Conservation (phyloP, 2,888 invertebrate species). For the Scaptomyza flava region DNA sequence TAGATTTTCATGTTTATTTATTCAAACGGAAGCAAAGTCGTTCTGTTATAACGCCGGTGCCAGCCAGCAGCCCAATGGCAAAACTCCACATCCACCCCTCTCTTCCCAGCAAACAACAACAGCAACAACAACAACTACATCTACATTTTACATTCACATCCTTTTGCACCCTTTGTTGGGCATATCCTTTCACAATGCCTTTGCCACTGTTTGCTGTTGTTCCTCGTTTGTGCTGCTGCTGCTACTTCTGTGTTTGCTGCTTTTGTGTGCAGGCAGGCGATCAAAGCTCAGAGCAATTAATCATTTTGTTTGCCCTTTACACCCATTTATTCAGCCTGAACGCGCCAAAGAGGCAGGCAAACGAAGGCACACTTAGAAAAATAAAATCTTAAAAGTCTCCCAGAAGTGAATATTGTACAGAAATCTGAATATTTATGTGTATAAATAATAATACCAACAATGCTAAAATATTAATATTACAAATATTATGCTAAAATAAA, state of each 20-base stretch:
- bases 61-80: conserved; percentile 29
- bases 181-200: conserved; percentile 58
- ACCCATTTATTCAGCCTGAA: conserved; percentile 82
- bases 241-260: conserved; percentile 41
- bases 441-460: no score
- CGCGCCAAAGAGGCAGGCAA: conserved; percentile 66
- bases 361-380: conserved; percentile 2
- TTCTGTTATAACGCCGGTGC: conserved; percentile 79
- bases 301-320: conserved; percentile 84
- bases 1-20: conserved; percentile 81
- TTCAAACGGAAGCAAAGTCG: conserved; percentile 79
- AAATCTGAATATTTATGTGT: no score
- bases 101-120: conserved; percentile 1
- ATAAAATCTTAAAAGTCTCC: not conserved
- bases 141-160: conserved; percentile 55
- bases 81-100: not conserved
- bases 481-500: no score
- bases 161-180: conserved; percentile 74
- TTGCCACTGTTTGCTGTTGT: conserved; percentile 9
- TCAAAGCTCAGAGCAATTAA: conserved; percentile 85
- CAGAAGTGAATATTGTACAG: no score
- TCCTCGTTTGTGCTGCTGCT: conserved; percentile 1
- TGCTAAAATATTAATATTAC: no score
- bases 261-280: conserved; percentile 76
- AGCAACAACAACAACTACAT: conserved; percentile 33